These are phyloP conservation scores for Himalopsyche phryganea DNA, from an alignment of 1,140 invertebrate genomes.

Conservation along the genomic window DNA sequence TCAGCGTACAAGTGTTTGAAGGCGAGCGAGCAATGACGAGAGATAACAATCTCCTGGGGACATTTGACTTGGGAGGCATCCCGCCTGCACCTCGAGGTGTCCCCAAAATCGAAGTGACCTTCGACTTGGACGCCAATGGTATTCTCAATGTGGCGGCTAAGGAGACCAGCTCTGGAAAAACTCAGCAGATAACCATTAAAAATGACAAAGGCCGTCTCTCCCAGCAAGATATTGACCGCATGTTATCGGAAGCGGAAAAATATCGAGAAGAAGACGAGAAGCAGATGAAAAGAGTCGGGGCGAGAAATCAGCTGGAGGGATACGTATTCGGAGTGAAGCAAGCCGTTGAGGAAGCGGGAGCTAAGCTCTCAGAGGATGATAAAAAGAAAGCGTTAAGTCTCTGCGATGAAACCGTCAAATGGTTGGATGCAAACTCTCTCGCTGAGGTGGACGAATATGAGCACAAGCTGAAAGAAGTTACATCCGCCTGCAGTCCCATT, in stretches of 20 bases:
- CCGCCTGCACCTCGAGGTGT: constrained; percentile 79
- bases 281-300: constrained; percentile 61
- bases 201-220: constrained; percentile 63
- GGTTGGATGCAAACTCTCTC: constrained; percentile 62
- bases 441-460: constrained; percentile 65
- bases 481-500: constrained; percentile 52
- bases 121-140: constrained; percentile 67
- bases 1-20: constrained; percentile 65
- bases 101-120: constrained; percentile 70
- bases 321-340: constrained; percentile 58
- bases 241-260: constrained; percentile 66
- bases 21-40: constrained; percentile 74
- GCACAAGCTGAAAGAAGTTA: constrained; percentile 55
- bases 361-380: constrained; percentile 24
- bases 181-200: constrained; percentile 61
- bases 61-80: constrained; percentile 74
- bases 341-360: constrained; percentile 38
- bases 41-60: constrained; percentile 73
- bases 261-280: constrained; percentile 71
- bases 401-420: constrained; percentile 48
- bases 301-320: constrained; percentile 61
- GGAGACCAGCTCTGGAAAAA: constrained; percentile 46
- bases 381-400: constrained; percentile 1
- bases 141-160: constrained; percentile 65
- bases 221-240: constrained; percentile 56